Evolutionary conservation across 2,113 vertebrate species (phyloP).

Genomic region (Mus spicilegus): DNA sequence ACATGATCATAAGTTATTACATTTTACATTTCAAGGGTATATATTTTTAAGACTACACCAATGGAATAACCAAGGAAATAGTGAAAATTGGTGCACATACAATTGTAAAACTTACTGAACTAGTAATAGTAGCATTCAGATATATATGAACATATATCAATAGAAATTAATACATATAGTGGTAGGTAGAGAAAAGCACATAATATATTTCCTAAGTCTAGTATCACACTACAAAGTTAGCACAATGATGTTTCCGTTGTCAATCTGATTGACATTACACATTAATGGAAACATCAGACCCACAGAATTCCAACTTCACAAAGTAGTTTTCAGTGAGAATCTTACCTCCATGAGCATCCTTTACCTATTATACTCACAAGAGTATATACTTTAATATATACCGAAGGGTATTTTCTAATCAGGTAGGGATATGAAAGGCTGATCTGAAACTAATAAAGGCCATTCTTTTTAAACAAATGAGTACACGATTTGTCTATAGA

Average conservation of each 20-base stretch:
- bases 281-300: background rate
- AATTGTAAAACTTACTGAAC: background rate
- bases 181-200: background rate
- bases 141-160: background rate
- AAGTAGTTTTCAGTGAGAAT: background rate
- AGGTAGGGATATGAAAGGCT: background rate
- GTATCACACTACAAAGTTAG: background rate
- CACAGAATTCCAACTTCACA: background rate
- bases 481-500: background rate
- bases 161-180: background rate
- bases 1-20: too few relatives aligned
- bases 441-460: background rate
- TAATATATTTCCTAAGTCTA: background rate
- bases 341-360: background rate
- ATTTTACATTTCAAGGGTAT: background rate
- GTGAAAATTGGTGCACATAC: background rate
- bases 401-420: background rate
- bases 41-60: background rate
- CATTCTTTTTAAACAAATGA: background rate
- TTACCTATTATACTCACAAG: background rate
- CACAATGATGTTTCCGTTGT: background rate
- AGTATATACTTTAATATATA: background rate
- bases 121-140: too few relatives aligned
- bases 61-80: background rate
- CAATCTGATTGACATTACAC: background rate